Evolutionary conservation across 2,888 invertebrate genomes (phyloP).

Genomic region (Andrena marginata): DNA sequence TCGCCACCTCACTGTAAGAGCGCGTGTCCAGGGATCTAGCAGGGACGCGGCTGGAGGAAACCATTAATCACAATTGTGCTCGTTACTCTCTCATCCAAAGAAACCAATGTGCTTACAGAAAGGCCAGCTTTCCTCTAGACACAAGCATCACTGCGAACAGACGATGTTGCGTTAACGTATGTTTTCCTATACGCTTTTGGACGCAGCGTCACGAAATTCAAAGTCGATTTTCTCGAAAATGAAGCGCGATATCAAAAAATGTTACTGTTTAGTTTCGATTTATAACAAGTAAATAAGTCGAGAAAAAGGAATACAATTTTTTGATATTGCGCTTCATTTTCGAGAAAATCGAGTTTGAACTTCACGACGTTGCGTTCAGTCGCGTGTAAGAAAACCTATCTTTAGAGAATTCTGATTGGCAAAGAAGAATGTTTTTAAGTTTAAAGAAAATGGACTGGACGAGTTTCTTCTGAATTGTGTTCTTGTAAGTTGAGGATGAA

Average conservation of each 20-base stretch:
- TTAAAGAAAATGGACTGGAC: neutral
- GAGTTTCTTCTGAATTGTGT: no score
- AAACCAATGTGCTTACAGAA: neutral
- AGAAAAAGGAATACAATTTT: no score
- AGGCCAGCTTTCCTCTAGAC: neutral
- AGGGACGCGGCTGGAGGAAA: neutral
- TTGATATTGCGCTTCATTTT: no score
- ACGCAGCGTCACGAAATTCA: no score
- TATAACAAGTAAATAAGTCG: no score
- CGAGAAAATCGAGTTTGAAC: no score
- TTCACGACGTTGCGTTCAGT: no score
- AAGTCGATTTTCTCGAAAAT: no score
- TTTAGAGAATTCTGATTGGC: neutral
- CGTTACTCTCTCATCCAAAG: neutral
- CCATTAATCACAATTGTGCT: conserved; percentile 8
- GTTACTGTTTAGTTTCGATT: no score
- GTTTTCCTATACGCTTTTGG: no score
- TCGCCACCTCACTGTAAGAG: neutral
- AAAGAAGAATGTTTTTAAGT: neutral
- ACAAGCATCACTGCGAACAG: neutral
- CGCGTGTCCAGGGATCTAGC: neutral
- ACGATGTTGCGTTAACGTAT: neutral
- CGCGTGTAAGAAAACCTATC: no score
- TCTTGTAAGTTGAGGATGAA: neutral
- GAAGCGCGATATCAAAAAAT: no score